Evolutionary conservation across 2,888 invertebrate species (phyloP).

Genomic region (Brachypterus glaber): DNA sequence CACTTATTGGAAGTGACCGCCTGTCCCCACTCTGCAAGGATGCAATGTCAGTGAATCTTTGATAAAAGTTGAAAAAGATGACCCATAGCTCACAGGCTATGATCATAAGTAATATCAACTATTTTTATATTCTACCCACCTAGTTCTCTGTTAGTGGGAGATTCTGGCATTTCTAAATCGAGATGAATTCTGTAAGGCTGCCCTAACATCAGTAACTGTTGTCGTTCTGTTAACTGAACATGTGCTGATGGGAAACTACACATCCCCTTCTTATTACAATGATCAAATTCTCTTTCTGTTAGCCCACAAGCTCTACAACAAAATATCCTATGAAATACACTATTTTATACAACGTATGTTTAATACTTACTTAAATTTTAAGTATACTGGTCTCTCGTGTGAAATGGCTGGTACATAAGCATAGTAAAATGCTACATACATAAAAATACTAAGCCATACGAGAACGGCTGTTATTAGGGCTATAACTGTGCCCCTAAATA

Average conservation of each 20-base stretch:
- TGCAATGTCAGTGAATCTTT: too few relatives aligned
- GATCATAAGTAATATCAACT: too few relatives aligned
- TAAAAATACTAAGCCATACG: slow-evolving; percentile 80
- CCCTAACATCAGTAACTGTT: slow-evolving; percentile 76
- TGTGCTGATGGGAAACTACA: slow-evolving; percentile 83
- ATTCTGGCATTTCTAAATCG: slow-evolving; percentile 85
- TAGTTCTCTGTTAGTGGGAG: slow-evolving; percentile 70
- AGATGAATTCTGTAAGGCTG: slow-evolving; percentile 79
- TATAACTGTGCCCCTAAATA: slow-evolving; percentile 58
- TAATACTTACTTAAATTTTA: slow-evolving; percentile 73
- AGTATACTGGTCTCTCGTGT: slow-evolving; percentile 72
- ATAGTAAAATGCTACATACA: slow-evolving; percentile 86
- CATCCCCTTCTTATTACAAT: slow-evolving; percentile 45
- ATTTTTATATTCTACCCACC: slow-evolving; percentile 44
- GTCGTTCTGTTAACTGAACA: slow-evolving; percentile 67
- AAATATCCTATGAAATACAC: slow-evolving; percentile 1
- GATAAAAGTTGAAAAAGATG: too few relatives aligned
- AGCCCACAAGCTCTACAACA: slow-evolving; percentile 58
- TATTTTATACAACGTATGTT: neutral
- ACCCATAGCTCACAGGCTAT: too few relatives aligned
- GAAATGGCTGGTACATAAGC: slow-evolving; percentile 83
- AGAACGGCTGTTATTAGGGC: slow-evolving; percentile 62
- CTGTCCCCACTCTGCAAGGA: too few relatives aligned
- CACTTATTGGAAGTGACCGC: too few relatives aligned
- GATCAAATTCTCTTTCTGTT: slow-evolving; percentile 59